Percentiles rank a stretch among this genome's conserved stretches.
These are phyloP conservation scores for Lindbergichthys nudifrons DNA, from an alignment of 2,797 vertebrate species.

Conservation along the genomic window DNA sequence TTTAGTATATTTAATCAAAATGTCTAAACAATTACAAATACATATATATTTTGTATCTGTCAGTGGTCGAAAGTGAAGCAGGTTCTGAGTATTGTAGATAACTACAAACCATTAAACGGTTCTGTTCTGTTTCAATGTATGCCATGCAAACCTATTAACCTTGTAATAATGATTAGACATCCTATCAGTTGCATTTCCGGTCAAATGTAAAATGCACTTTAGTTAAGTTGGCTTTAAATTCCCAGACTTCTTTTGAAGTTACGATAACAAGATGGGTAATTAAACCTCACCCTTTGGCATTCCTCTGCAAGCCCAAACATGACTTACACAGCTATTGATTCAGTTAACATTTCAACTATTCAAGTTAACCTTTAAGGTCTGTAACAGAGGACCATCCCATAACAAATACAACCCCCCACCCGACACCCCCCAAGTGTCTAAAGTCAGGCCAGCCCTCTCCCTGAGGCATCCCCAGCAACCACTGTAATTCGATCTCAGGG, in stretches of 20 bases:
- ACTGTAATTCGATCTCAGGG: constrained; percentile 68
- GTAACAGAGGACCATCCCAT: constrained; percentile 10
- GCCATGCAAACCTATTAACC: neutral
- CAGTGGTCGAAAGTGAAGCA: neutral
- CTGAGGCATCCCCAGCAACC: constrained; percentile 45
- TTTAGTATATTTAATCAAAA: neutral
- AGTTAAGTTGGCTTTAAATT: neutral
- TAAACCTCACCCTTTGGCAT: constrained; percentile 20
- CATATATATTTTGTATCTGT: neutral
- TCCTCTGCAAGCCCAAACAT: constrained; percentile 36
- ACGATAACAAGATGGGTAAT: constrained; percentile 18
- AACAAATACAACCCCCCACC: constrained; percentile 16
- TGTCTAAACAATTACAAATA: neutral
- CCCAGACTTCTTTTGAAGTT: neutral
- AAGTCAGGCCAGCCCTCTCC: constrained; percentile 40
- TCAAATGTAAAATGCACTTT: neutral
- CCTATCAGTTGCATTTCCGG: neutral
- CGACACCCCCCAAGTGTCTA: constrained; percentile 13
- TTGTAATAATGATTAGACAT: neutral
- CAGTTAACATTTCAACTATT: constrained; percentile 64
- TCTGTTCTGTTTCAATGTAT: neutral
- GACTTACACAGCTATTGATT: constrained; percentile 35
- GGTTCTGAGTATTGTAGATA: neutral
- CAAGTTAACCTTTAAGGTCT: constrained; percentile 60
- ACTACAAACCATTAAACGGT: too few relatives aligned